Evolutionary conservation across 2,113 vertebrate genomes (phyloP).

Genomic region (Aegithalos caudatus): DNA sequence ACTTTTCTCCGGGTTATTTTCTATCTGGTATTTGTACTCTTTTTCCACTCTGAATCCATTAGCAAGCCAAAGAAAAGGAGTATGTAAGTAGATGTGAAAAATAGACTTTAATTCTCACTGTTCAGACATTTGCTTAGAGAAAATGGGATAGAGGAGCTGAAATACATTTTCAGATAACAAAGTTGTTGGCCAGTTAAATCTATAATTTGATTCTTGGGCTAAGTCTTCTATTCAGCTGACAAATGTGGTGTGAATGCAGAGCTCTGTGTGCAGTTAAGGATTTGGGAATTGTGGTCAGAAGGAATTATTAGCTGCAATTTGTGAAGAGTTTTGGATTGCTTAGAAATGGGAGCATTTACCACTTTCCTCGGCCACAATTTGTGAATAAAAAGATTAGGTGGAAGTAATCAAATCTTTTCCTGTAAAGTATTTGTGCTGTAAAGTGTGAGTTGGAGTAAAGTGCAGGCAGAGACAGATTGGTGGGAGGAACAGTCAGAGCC

Average conservation of each 20-base stretch:
- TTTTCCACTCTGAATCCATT: neutral
- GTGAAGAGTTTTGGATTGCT: neutral
- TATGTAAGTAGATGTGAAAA: neutral
- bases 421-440: neutral
- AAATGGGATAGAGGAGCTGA: neutral
- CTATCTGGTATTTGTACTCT: neutral
- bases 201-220: neutral
- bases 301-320: neutral
- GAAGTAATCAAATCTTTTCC: neutral
- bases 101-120: neutral
- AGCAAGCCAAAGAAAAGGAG: neutral
- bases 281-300: neutral
- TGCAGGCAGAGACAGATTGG: neutral
- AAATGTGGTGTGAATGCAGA: neutral
- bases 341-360: neutral
- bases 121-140: neutral
- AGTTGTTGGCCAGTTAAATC: neutral
- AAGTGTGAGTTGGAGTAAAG: neutral
- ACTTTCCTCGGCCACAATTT: neutral
- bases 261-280: neutral
- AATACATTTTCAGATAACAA: neutral
- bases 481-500: neutral
- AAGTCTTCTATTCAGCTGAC: neutral
- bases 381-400: neutral
- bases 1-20: neutral